Conservation (phyloP, 2,113 vertebrate genomes). For the Dendropsophus ebraccatus region DNA sequence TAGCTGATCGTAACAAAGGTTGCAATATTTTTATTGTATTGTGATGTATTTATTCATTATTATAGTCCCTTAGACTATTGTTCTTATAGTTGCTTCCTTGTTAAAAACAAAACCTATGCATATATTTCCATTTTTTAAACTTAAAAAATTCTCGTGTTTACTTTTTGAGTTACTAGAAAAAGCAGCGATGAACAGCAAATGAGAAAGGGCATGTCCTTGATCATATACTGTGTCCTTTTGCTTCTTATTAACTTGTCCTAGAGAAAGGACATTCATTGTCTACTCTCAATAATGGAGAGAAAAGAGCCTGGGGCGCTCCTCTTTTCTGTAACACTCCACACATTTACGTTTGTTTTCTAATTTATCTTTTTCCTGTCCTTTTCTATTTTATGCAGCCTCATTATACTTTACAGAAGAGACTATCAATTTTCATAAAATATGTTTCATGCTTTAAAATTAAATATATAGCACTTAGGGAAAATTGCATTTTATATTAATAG, state of each 20-base stretch:
- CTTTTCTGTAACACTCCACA: background rate
- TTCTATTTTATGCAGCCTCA: slow-evolving; percentile 49
- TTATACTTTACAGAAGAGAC: slow-evolving; percentile 38
- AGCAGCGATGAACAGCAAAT: background rate
- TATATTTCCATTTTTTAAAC: background rate
- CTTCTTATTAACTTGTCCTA: slow-evolving; percentile 42
- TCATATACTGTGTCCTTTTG: background rate
- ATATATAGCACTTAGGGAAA: slow-evolving; percentile 54
- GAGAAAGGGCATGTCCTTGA: background rate
- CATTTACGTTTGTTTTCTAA: slow-evolving; percentile 34
- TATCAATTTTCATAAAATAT: slow-evolving; percentile 56
- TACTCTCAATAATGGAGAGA: slow-evolving; percentile 25
- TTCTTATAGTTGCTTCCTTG: background rate
- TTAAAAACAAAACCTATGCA: background rate
- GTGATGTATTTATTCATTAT: no score
- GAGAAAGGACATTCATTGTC: slow-evolving; percentile 34
- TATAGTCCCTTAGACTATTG: no score
- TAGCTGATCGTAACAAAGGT: background rate
- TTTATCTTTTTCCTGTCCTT: slow-evolving; percentile 23
- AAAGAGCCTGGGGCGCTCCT: slow-evolving; percentile 22
- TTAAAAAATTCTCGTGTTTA: background rate
- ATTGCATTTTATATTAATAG: slow-evolving; percentile 57
- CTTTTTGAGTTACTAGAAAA: background rate
- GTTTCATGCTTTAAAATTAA: slow-evolving; percentile 47
- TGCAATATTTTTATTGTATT: background rate